These are phyloP conservation scores for Tribolium madens DNA, from an alignment of 1,140 invertebrate genomes.

Conservation along the genomic window DNA sequence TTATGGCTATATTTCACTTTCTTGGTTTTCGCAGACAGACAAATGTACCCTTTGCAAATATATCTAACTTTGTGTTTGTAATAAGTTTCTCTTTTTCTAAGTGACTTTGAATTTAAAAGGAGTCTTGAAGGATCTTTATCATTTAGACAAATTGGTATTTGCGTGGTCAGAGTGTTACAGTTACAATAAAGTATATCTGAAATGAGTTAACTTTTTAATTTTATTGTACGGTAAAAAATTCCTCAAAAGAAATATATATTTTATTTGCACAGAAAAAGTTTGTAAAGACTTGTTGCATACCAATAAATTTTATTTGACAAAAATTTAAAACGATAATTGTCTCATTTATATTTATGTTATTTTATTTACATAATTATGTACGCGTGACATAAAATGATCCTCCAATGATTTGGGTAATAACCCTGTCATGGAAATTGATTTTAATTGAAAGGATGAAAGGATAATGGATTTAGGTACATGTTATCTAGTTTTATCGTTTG, in stretches of 20 bases:
- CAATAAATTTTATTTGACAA: neutral
- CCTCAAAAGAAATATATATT: neutral
- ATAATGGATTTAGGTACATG: neutral
- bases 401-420: neutral
- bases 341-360: too few species aligned
- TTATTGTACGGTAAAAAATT: neutral
- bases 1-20: constrained; percentile 14
- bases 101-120: constrained; percentile 24
- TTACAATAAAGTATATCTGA: constrained; percentile 5
- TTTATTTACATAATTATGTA: too few species aligned
- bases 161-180: neutral
- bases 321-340: too few species aligned
- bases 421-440: neutral
- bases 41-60: constrained; percentile 5
- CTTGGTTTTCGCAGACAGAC: constrained; percentile 17
- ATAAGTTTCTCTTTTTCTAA: constrained; percentile 18
- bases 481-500: neutral
- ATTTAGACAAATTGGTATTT: constrained; percentile 19
- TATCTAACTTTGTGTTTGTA: constrained; percentile 12
- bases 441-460: neutral
- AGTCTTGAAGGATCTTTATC: neutral
- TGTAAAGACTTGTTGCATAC: neutral
- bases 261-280: neutral
- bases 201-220: neutral
- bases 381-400: too few species aligned